Evolutionary conservation across 2,797 vertebrate genomes (phyloP).

Genomic region (Sebastes hopkinsi): DNA sequence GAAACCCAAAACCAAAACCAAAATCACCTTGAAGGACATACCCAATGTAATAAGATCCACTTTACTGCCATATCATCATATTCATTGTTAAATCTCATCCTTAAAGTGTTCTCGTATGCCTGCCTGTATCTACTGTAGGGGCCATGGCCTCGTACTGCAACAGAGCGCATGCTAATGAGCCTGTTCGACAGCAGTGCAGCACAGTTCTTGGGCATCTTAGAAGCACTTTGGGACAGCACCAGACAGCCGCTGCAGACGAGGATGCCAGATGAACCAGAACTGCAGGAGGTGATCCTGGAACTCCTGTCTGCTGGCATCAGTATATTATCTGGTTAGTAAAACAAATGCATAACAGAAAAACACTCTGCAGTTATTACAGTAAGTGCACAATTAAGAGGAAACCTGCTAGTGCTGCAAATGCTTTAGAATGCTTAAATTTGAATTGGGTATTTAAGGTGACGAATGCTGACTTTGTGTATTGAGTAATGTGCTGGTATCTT

Average conservation of each 20-base stretch:
- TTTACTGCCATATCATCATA: not conserved
- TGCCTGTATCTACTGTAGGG: conserved; percentile 72
- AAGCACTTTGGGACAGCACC: conserved; percentile 86
- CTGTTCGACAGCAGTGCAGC: conserved; percentile 88
- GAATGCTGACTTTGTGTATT: not conserved
- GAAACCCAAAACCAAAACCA: conserved; percentile 82
- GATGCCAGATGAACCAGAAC: conserved; percentile 82
- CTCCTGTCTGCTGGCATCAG: conserved; percentile 90
- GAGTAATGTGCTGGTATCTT: conserved; percentile 11
- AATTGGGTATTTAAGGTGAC: not conserved
- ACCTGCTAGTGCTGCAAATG: not conserved
- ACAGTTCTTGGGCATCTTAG: conserved; percentile 89
- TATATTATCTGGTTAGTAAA: conserved; percentile 87
- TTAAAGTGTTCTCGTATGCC: not conserved
- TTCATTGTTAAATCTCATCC: not conserved
- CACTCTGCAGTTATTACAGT: not conserved
- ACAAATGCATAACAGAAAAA: not conserved
- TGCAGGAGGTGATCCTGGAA: conserved; percentile 86
- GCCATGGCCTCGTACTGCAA: conserved; percentile 85
- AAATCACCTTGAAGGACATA: conserved; percentile 79
- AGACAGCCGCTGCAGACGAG: conserved; percentile 76
- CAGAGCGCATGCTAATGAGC: conserved; percentile 84
- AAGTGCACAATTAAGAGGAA: not conserved
- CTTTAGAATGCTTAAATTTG: not conserved
- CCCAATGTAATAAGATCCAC: conserved; percentile 77